Base-by-base conservation (phyloP, 2,113 vertebrate genomes). In the Pangasianodon gigas region DNA sequence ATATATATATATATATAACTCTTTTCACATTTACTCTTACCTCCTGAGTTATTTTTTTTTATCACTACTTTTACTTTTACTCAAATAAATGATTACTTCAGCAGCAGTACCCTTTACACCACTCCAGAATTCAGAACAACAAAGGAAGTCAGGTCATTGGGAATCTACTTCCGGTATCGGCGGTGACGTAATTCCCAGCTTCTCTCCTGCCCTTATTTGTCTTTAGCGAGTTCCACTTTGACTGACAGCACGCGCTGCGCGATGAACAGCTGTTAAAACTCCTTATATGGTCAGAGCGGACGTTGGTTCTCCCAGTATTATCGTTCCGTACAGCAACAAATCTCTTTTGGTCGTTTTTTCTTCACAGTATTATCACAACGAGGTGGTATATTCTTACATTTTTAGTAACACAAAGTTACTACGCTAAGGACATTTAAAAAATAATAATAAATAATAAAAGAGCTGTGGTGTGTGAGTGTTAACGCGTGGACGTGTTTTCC, bases 261-360 rank as follows among this genome's bases (percentile, higher is more conserved):
- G 2, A 1, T 14, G 3, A 67, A 46, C 37, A 16, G 13, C 51
- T 14, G 82, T 81, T 94, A 89, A 13, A 58, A 32, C 87, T 89
- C 95, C 95, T 94, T 94, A 92, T 95, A 84, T 94, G 94, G 96
- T 91, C 93, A 95, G 88, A 85, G 6, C 83, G 95, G 95, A 96
- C 93, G 77, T 91, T 29, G 71, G 94, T 95, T 93, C 93, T 67
- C 56, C 94, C 4, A 88, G 62, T 93, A 94, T 95, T 95, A 95
- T 93, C 91, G 91, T 94, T 92, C 89, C 1, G n/a, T 84, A 19
- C 29, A 51, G n/a, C 13, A 51, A 48, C 48, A 65, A 37, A 0
- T 6, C 7, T 1, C 48, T 7, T 71, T 0, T 32, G 14, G 16
- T 10, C 7, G 16, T 21, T 37, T 71, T 52, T 32, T 7, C 32